Conservation (phyloP, 2,113 vertebrate genomes). For the Mobula hypostoma region DNA sequence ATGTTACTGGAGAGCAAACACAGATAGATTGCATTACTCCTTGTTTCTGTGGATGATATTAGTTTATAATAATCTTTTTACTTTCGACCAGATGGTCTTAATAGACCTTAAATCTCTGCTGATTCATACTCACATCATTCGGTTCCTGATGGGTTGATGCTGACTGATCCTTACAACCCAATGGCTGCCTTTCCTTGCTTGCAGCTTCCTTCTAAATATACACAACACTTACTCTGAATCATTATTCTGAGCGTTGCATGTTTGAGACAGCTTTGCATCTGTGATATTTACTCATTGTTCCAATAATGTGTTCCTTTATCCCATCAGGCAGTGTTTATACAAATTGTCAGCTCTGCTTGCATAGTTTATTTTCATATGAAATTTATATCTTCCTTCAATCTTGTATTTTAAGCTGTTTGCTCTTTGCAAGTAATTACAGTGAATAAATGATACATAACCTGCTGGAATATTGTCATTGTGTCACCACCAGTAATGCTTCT, state of each 20-base stretch:
- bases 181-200: not conserved
- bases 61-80: not conserved
- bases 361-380: not conserved
- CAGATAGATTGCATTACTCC: not conserved
- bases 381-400: not conserved
- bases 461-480: not conserved
- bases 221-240: not conserved
- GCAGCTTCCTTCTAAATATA: not conserved
- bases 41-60: not conserved
- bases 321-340: not conserved
- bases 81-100: constrained; percentile 3
- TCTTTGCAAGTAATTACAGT: not conserved
- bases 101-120: not conserved
- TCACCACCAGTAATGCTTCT: not conserved
- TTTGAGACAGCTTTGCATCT: constrained; percentile 2
- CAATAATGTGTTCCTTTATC: not conserved
- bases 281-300: not conserved
- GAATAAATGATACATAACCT: not conserved
- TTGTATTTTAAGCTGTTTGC: not conserved
- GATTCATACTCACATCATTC: not conserved
- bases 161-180: not conserved
- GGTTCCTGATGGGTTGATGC: not conserved
- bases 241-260: constrained; percentile 20
- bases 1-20: not conserved
- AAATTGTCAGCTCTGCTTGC: not conserved